Evolutionary conservation across 2,113 vertebrate genomes (phyloP), one percentile per base, ranked within the genome.

Genomic region (Pongo pygmaeus): DNA sequence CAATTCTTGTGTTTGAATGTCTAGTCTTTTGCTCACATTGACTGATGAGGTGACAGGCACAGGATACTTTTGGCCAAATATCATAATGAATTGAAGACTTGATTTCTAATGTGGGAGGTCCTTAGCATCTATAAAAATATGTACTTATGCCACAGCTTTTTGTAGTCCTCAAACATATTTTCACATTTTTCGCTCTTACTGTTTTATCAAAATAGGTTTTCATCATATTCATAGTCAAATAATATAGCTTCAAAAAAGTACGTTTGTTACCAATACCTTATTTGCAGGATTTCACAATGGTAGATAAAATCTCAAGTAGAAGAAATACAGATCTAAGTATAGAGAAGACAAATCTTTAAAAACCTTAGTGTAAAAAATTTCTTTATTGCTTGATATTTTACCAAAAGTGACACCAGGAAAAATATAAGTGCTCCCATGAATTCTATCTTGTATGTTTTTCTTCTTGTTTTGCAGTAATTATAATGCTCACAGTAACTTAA

Each of bases 251-350:
- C 79, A n/a, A 78, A 59, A 84, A 90, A 86, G 6, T 35, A 35
- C 38, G 79, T 88, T 69, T 8, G 35, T 87, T 97, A 92, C 61
- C 30, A 78, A 55, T 38, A 88, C 27, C 5, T 93, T 55, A 4
- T 59, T 80, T 85, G 27, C 7, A 85, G 38, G 14, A 40, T 89
- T 88, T 83, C 27, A 64, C 55, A 97, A 84, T 55, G 8, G 86
- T 43, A 85, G n/a, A 83, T 14, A 93, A 88, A 69, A 84, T 57
- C 27, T 86, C 57, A 92, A 50, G 18, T 9, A 90, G 43, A 78
- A 86, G 38, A 96, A 97, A 93, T 74, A 35, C 2, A 92, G n/a
- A 83, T 70, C 20, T 55, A 84, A 91, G 10, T 69, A 50, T 50
- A 69, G 27, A 17, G 81, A 70, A 84, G 46, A 1, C 1, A 70